Percentiles rank a stretch among this genome's conserved stretches.
Evolutionary conservation across 2,888 invertebrate genomes (phyloP).

Genomic region (Rapana venosa): DNA sequence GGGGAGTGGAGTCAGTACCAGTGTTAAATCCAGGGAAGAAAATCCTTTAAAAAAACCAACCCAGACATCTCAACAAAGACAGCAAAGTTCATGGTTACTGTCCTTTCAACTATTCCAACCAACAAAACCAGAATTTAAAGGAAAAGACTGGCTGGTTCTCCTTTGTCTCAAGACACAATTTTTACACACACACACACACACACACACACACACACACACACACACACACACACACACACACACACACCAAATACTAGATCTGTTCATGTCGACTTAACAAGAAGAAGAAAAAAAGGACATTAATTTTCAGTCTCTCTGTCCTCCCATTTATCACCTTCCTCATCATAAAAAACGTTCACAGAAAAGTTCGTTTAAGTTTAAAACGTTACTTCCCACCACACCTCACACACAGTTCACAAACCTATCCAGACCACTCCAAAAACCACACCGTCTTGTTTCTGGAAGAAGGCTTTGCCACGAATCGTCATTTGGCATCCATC

Average conservation of each 20-base stretch:
- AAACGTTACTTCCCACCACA: not conserved
- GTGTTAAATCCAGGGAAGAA: not conserved
- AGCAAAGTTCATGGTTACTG: not conserved
- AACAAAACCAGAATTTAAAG: not conserved
- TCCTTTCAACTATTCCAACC: not conserved
- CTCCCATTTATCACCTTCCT: too few relatives aligned
- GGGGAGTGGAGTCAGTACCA: not conserved
- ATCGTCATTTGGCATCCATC: not conserved
- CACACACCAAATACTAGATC: not conserved
- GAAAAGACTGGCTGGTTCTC: not conserved
- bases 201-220: slow-evolving; percentile 20
- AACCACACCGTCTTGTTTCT: not conserved
- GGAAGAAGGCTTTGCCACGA: too few relatives aligned
- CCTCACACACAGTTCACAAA: not conserved
- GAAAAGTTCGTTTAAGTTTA: too few relatives aligned
- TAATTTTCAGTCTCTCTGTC: too few relatives aligned
- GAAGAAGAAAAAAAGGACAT: too few relatives aligned
- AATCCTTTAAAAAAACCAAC: not conserved
- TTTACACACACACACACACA: not conserved
- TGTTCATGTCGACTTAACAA: too few relatives aligned
- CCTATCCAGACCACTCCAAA: not conserved
- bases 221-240: slow-evolving; percentile 29
- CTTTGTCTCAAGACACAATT: not conserved
- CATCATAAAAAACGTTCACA: too few relatives aligned
- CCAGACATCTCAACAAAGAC: not conserved